Conservation (phyloP, 1,140 invertebrate genomes). For the Phymorhynchus buccinoides region DNA sequence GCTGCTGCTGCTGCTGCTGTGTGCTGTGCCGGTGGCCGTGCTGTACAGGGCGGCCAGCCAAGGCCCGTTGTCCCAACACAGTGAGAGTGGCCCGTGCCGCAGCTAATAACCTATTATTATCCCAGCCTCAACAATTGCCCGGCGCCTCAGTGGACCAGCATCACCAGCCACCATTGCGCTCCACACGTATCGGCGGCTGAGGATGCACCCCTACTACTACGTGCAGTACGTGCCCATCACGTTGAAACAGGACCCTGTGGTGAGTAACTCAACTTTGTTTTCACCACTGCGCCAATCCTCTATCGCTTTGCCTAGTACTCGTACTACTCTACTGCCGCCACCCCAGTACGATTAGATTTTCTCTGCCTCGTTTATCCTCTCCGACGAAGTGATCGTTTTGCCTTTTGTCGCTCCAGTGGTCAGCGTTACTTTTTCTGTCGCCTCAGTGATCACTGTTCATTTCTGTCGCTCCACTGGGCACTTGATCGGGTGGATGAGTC, state of each 20-base stretch:
- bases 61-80: slow-evolving; percentile 32
- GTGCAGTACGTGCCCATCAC: slow-evolving; percentile 65
- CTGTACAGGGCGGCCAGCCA: slow-evolving; percentile 26
- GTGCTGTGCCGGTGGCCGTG: slow-evolving; percentile 23
- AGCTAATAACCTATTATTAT: slow-evolving; percentile 42
- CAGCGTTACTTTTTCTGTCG: too few relatives aligned
- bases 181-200: slow-evolving; percentile 53
- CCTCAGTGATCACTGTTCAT: too few relatives aligned
- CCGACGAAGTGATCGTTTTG: too few relatives aligned
- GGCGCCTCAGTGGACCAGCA: slow-evolving; percentile 46
- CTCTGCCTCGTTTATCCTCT: not conserved
- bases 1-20: not conserved
- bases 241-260: slow-evolving; percentile 60
- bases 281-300: too few relatives aligned
- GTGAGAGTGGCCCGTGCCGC: slow-evolving; percentile 38
- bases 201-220: slow-evolving; percentile 69
- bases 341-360: not conserved
- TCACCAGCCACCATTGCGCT: slow-evolving; percentile 51
- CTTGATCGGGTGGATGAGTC: too few relatives aligned
- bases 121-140: slow-evolving; percentile 50
- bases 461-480: too few relatives aligned
- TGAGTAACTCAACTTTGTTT: slow-evolving; percentile 42
- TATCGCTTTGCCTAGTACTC: not conserved
- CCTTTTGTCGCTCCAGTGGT: too few relatives aligned
- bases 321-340: not conserved